These are phyloP conservation scores for Yasuhikotakia modesta DNA, from an alignment of 2,797 vertebrate species.

Conservation along the genomic window DNA sequence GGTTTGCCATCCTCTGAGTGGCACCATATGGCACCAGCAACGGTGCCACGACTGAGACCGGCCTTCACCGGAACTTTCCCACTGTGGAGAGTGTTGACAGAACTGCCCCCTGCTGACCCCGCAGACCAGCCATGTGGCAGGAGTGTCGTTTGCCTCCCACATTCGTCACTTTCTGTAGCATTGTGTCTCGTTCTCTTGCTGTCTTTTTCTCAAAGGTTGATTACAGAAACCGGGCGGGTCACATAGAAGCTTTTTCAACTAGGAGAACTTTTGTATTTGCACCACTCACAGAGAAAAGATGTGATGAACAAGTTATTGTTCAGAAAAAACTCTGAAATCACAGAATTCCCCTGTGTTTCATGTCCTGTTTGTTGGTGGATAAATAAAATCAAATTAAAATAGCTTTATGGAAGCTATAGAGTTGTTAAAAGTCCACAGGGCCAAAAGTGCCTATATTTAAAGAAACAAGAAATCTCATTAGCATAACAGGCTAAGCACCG, in stretches of 20 bases:
- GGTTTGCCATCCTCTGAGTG: constrained; percentile 55
- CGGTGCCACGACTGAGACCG: constrained; percentile 56
- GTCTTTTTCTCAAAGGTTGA: neutral
- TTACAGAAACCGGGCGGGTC: neutral
- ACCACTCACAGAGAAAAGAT: too few relatives aligned
- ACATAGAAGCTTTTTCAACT: neutral
- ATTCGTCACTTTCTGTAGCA: constrained; percentile 3
- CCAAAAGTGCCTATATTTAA: constrained; percentile 1
- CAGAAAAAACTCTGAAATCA: neutral
- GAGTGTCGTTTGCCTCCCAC: neutral
- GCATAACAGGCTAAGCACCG: too few relatives aligned
- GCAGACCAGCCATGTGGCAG: constrained; percentile 54
- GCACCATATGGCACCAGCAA: constrained; percentile 74
- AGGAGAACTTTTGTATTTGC: neutral
- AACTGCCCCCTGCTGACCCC: constrained; percentile 45
- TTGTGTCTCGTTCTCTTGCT: neutral
- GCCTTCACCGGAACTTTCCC: constrained; percentile 65
- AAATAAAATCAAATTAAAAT: neutral
- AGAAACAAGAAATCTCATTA: constrained; percentile 3
- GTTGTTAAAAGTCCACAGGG: too few relatives aligned
- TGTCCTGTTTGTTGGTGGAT: neutral
- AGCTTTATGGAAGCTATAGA: too few relatives aligned
- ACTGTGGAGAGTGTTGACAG: constrained; percentile 57
- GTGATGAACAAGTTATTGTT: too few relatives aligned
- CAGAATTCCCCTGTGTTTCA: neutral